Evolutionary conservation across 1,140 invertebrate genomes (phyloP).

Genomic region (Cydia splendana): DNA sequence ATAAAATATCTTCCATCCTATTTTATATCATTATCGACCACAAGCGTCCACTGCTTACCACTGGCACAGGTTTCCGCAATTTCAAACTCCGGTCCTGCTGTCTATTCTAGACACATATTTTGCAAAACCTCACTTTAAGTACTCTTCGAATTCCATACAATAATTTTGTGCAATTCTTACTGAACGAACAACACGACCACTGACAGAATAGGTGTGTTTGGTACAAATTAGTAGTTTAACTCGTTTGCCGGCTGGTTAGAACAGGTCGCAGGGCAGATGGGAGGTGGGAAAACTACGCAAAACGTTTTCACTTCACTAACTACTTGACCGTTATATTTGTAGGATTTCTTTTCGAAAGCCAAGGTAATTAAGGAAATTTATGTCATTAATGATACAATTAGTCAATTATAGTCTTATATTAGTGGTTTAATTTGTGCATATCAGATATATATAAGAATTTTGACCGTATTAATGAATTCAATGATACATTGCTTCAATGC

Average conservation of each 20-base stretch:
- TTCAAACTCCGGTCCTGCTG: no score
- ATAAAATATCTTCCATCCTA: no score
- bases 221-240: conserved; percentile 29
- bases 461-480: not conserved
- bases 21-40: no score
- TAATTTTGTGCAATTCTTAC: conserved; percentile 14
- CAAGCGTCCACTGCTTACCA: no score
- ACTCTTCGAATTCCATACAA: not conserved
- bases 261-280: conserved; percentile 41
- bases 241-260: conserved; percentile 38
- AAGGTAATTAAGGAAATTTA: not conserved
- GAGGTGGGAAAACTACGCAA: conserved; percentile 35
- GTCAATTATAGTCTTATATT: not conserved
- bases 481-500: not conserved
- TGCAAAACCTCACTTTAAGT: no score
- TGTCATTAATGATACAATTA: not conserved
- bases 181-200: not conserved
- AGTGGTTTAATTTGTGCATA: not conserved
- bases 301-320: conserved; percentile 39
- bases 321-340: conserved; percentile 22
- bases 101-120: no score
- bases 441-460: not conserved
- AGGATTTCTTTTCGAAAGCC: conserved; percentile 7
- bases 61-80: no score
- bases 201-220: not conserved